These are phyloP conservation scores for Xestobium rufovillosum DNA, from an alignment of 2,888 invertebrate genomes.

Conservation along the genomic window DNA sequence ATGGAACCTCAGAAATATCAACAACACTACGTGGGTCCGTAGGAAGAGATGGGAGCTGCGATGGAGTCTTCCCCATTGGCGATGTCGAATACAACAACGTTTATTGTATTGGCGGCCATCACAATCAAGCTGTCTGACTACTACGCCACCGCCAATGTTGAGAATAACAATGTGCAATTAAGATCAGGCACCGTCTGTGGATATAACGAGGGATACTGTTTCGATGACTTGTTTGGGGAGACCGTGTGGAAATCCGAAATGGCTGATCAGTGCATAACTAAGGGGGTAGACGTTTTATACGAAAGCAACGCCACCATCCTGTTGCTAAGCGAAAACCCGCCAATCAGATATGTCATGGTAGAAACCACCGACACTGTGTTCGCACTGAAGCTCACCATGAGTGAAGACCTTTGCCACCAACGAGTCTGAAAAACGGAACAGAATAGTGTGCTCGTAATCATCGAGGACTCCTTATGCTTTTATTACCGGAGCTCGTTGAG, in stretches of 20 bases:
- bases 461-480: conserved; percentile 7
- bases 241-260: conserved; percentile 4
- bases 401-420: conserved; percentile 5
- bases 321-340: background rate
- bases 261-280: conserved; percentile 1
- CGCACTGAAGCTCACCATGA: background rate
- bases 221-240: conserved; percentile 9
- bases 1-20: conserved; percentile 11
- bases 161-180: conserved; percentile 6
- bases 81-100: conserved; percentile 10
- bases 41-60: conserved; percentile 4
- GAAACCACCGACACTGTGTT: background rate
- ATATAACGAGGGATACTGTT: conserved; percentile 5
- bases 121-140: conserved; percentile 8
- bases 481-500: conserved; percentile 5
- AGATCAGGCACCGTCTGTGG: conserved; percentile 9
- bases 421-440: conserved; percentile 4
- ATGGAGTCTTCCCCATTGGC: conserved; percentile 6
- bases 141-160: conserved; percentile 9
- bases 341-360: conserved; percentile 4
- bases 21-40: conserved; percentile 7
- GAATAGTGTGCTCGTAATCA: conserved; percentile 5
- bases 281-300: conserved; percentile 8
- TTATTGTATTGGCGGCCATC: conserved; percentile 9
- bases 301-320: conserved; percentile 10